Percentiles rank a stretch among this genome's conserved stretches.
Evolutionary conservation across 2,113 vertebrate species (phyloP).

Genomic region (Dolichallabes microphthalmus): DNA sequence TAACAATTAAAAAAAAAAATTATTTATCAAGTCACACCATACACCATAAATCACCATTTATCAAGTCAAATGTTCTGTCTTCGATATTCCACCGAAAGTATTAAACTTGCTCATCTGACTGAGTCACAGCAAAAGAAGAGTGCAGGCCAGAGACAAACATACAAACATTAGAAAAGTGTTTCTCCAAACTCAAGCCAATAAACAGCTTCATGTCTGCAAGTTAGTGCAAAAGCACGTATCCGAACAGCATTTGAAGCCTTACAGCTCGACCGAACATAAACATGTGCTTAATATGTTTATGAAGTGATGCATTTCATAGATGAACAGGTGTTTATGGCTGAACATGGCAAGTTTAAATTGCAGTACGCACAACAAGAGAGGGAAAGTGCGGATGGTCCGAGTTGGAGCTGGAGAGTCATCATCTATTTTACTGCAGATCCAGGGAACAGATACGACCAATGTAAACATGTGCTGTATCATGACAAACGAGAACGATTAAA

Average conservation of each 20-base stretch:
- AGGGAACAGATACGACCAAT: slow-evolving; percentile 39
- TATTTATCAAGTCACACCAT: not conserved
- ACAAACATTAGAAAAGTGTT: slow-evolving; percentile 36
- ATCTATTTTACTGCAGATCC: slow-evolving; percentile 48
- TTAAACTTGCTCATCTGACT: slow-evolving; percentile 12
- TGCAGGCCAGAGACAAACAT: slow-evolving; percentile 48
- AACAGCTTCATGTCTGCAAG: slow-evolving; percentile 28
- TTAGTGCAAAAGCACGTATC: slow-evolving; percentile 60
- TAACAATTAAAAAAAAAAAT: not conserved
- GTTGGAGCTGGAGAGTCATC: slow-evolving; percentile 27
- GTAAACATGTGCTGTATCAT: slow-evolving; percentile 48
- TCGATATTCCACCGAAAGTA: slow-evolving; percentile 27
- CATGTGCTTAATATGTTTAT: slow-evolving; percentile 74
- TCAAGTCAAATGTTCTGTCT: not conserved
- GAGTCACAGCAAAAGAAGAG: slow-evolving; percentile 18
- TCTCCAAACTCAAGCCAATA: slow-evolving; percentile 25
- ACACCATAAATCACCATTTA: not conserved
- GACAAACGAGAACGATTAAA: slow-evolving; percentile 51
- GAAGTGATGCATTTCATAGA: slow-evolving; percentile 68
- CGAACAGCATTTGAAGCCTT: slow-evolving; percentile 62
- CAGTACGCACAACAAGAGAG: slow-evolving; percentile 10
- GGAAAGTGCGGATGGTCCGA: slow-evolving; percentile 19
- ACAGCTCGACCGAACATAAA: slow-evolving; percentile 75
- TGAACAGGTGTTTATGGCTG: slow-evolving; percentile 65
- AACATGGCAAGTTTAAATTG: slow-evolving; percentile 36